phyloP scores from a whole-genome alignment of 2,888 invertebrate genomes.

The Andrena praecox region DNA sequence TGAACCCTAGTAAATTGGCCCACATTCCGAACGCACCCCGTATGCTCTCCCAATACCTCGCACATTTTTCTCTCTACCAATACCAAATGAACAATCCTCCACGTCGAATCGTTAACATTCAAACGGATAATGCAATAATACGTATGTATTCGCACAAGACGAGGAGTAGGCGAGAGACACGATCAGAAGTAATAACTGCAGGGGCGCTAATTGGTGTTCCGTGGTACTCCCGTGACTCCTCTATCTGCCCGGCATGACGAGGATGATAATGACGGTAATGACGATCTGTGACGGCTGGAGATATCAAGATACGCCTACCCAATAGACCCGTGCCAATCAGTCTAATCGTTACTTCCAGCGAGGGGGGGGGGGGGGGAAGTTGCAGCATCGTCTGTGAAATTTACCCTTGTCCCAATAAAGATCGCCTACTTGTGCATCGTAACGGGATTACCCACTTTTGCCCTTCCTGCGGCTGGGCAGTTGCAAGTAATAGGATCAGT shows the following conservation, averaged over 20 bases:
- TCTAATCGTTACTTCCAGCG: slow-evolving; percentile 24
- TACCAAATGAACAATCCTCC: too few species aligned
- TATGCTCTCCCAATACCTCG: too few species aligned
- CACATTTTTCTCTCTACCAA: too few species aligned
- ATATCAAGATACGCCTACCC: slow-evolving; percentile 54
- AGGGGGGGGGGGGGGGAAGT: not conserved
- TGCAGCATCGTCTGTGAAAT: slow-evolving; percentile 22
- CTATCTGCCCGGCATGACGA: slow-evolving; percentile 5
- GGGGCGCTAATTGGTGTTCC: not conserved
- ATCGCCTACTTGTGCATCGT: slow-evolving; percentile 25
- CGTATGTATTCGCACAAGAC: too few species aligned
- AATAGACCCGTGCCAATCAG: slow-evolving; percentile 38
- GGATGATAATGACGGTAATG: slow-evolving; percentile 21
- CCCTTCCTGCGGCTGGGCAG: slow-evolving; percentile 12
- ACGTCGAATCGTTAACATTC: too few species aligned
- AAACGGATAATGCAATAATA: too few species aligned
- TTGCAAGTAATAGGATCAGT: too few species aligned
- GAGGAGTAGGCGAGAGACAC: too few species aligned
- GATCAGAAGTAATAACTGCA: not conserved
- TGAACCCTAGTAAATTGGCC: too few species aligned
- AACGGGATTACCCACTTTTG: slow-evolving; percentile 46
- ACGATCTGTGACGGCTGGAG: slow-evolving; percentile 10
- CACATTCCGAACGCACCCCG: too few species aligned
- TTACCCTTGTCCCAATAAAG: slow-evolving; percentile 52
- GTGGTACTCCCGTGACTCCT: not conserved